Base-by-base conservation (phyloP, 2,797 vertebrate species). In the Clarias laeviceps region DNA sequence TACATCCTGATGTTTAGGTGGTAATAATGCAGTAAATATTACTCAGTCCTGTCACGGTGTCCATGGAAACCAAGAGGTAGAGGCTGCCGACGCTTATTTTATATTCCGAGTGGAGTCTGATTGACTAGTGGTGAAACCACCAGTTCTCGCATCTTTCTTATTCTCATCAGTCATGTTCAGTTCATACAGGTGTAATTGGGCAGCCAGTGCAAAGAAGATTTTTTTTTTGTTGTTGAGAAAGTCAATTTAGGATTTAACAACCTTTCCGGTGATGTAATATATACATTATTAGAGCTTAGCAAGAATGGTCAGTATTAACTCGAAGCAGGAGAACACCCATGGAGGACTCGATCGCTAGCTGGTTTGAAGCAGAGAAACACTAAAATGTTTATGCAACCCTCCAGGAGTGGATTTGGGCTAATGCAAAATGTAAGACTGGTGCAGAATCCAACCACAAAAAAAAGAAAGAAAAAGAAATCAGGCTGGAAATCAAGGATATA, bases 61-160 rank as follows among this genome's bases (percentile, higher is more conserved):
- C 85, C 85, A 86, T 78, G 81, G 73, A 62, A 83, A 86, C 80
- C 64, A 50, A 34, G 50, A 40, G 62, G 40, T 50, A 18, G 40
- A 61, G 72, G 56, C 80, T 82, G 61, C 70, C 45, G 29, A 62
- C 18, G 37, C 72, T 66, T 40, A 45, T 76, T 78, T 61, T 78
- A 62, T 50, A 82, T 85, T 83, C 81, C 18, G 54, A 78, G 65
- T 69, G 54, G 77, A 82, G 70, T 82, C 54, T 82, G 85, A 86
- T 65, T 86, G 80, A 82, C 79, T 18, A 59, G 79, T 27, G 17
- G 68, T 3, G 5, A 65, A 56, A 29, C 68, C 24, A 59, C 56
- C 74, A 34, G 20, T 34, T 78, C 77, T 79, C 5, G 34, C 34
- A 22, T 40, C 76, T 79, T 40, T 62, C 40, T 22, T 15, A 29